A percentile compares a stretch with the other conserved stretches of the same genome.
These are phyloP conservation scores for Phylloscopus collybita DNA, from an alignment of 2,797 vertebrate species.

Conservation along the genomic window DNA sequence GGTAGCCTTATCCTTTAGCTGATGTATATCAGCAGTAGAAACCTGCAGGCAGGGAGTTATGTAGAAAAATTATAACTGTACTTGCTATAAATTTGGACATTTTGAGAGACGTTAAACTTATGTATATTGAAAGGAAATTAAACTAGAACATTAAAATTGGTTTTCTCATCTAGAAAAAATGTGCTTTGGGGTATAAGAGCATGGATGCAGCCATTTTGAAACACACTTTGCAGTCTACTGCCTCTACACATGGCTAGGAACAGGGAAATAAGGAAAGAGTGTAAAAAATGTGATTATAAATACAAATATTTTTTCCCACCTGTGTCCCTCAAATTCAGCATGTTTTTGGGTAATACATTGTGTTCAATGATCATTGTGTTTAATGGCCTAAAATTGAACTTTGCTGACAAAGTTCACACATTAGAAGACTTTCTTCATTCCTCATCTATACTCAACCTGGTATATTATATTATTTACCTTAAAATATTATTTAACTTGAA, in stretches of 20 bases:
- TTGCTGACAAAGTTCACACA: not conserved
- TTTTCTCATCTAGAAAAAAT: slow-evolving; percentile 22
- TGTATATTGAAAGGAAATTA: slow-evolving; percentile 14
- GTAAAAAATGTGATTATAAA: not conserved
- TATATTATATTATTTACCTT: not conserved
- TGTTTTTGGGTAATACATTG: not conserved
- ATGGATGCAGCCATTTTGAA: not conserved
- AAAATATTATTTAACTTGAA: not conserved
- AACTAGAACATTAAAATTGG: not conserved
- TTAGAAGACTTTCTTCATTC: not conserved
- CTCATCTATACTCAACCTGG: not conserved
- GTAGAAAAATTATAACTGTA: not conserved
- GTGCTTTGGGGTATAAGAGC: not conserved
- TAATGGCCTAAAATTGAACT: not conserved
- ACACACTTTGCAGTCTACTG: not conserved
- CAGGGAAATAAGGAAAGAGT: not conserved
- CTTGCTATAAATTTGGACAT: not conserved
- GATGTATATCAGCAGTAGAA: not conserved
- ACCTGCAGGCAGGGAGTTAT: not conserved
- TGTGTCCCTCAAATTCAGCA: not conserved
- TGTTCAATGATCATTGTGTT: not conserved
- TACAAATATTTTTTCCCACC: not conserved
- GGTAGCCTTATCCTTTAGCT: not conserved
- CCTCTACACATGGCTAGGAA: not conserved
- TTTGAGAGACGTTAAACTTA: not conserved